Evolutionary conservation across 1,140 invertebrate genomes (phyloP).

Genomic region (Drosophila persimilis): DNA sequence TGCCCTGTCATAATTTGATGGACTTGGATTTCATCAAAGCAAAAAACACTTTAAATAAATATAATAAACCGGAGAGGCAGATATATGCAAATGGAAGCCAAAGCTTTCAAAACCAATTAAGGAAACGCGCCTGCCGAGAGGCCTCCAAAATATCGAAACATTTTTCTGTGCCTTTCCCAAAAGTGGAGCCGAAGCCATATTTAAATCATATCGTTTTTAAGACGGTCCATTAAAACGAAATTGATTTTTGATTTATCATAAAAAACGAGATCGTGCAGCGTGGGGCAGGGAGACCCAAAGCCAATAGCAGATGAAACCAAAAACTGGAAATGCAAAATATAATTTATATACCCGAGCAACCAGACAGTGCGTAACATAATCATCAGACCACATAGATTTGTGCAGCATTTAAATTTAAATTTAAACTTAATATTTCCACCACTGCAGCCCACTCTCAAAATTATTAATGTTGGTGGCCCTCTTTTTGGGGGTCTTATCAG

Average conservation of each 20-base stretch:
- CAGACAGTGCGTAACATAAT: conserved; percentile 2
- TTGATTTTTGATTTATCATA: conserved; percentile 57
- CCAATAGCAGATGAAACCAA: conserved; percentile 7
- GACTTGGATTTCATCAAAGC: too few species aligned
- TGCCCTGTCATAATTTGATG: conserved; percentile 3
- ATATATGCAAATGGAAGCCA: conserved; percentile 36
- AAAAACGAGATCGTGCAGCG: conserved; percentile 1
- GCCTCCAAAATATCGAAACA: conserved; percentile 35
- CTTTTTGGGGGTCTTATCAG: conserved; percentile 3
- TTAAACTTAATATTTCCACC: conserved; percentile 31
- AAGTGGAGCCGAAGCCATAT: conserved; percentile 10
- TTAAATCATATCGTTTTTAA: conserved; percentile 51
- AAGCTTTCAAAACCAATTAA: conserved; percentile 59
- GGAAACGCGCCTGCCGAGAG: conserved; percentile 21
- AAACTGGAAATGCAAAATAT: conserved; percentile 58
- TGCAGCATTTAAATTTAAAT: background rate
- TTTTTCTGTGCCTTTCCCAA: background rate
- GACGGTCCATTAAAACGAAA: conserved; percentile 25
- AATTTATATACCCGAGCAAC: conserved; percentile 19
- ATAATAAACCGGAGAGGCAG: background rate
- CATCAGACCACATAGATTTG: background rate
- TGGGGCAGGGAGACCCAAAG: too few species aligned
- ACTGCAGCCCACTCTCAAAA: background rate
- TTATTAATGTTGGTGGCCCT: conserved; percentile 15
- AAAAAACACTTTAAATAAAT: conserved; percentile 1